Evolutionary conservation across 2,888 invertebrate genomes (phyloP).

Genomic region (Zele albiditarsus): DNA sequence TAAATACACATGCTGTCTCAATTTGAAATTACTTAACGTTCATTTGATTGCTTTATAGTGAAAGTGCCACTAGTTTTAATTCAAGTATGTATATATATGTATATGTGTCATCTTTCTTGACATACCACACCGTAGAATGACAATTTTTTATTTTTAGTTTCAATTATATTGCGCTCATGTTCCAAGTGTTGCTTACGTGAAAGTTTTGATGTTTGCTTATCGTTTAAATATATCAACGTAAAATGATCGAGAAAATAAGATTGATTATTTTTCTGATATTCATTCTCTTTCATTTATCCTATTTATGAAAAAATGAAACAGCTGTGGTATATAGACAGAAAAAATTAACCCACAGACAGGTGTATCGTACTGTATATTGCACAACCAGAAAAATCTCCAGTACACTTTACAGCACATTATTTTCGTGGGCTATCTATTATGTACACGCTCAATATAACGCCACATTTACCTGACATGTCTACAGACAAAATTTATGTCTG

Average conservation of each 20-base stretch:
- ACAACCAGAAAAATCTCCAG: slow-evolving; percentile 12
- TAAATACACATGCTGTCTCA: background rate
- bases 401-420: background rate
- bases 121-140: too few relatives aligned
- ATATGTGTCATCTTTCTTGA: background rate
- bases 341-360: background rate
- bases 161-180: background rate
- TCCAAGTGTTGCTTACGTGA: background rate
- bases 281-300: background rate
- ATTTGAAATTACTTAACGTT: background rate
- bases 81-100: background rate
- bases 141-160: background rate
- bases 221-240: background rate
- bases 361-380: background rate
- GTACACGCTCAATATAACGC: background rate
- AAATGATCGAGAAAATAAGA: background rate
- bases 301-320: background rate
- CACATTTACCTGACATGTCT: background rate
- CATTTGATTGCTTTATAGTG: background rate
- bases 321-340: background rate
- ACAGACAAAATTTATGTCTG: background rate
- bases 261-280: background rate
- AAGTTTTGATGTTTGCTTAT: background rate
- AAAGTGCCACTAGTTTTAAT: background rate
- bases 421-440: background rate